phyloP scores from a whole-genome alignment of 2,888 invertebrate genomes.

The Calameuta idolon region DNA sequence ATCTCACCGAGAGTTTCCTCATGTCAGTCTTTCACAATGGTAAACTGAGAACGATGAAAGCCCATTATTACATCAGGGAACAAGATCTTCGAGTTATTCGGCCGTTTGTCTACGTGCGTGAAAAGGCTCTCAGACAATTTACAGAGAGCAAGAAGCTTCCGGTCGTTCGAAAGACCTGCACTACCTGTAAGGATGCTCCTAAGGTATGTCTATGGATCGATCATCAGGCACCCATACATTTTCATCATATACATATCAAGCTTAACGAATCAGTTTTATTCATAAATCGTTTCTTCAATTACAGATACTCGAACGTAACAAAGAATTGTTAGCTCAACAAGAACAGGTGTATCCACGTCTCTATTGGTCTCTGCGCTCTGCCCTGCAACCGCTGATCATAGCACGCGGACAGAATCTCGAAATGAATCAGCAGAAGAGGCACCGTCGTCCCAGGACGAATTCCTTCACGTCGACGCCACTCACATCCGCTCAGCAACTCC shows the following conservation, averaged over 20 bases:
- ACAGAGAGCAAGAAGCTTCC: conserved; percentile 80
- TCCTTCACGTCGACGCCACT: conserved; percentile 72
- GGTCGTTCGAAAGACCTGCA: conserved; percentile 71
- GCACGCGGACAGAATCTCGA: conserved; percentile 58
- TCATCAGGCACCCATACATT: not conserved
- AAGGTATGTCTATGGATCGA: conserved; percentile 61
- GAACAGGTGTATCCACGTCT: conserved; percentile 82
- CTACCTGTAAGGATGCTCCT: conserved; percentile 68
- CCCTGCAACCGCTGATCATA: conserved; percentile 82
- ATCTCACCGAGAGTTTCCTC: conserved; percentile 84
- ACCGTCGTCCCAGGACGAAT: conserved; percentile 72
- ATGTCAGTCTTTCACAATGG: conserved; percentile 86
- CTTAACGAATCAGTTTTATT: not conserved
- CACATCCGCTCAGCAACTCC: conserved; percentile 71
- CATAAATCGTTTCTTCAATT: not conserved
- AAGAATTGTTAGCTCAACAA: conserved; percentile 79
- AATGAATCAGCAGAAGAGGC: conserved; percentile 70
- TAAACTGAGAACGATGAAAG: conserved; percentile 81
- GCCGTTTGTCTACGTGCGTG: conserved; percentile 89
- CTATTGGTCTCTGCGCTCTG: conserved; percentile 79
- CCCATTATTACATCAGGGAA: conserved; percentile 84
- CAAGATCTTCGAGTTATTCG: conserved; percentile 85
- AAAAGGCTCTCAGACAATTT: conserved; percentile 80
- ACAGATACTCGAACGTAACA: conserved; percentile 73
- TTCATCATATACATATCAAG: conserved; percentile 4